Evolutionary conservation across 2,113 vertebrate species (phyloP).

Genomic region (Grantiella picta): DNA sequence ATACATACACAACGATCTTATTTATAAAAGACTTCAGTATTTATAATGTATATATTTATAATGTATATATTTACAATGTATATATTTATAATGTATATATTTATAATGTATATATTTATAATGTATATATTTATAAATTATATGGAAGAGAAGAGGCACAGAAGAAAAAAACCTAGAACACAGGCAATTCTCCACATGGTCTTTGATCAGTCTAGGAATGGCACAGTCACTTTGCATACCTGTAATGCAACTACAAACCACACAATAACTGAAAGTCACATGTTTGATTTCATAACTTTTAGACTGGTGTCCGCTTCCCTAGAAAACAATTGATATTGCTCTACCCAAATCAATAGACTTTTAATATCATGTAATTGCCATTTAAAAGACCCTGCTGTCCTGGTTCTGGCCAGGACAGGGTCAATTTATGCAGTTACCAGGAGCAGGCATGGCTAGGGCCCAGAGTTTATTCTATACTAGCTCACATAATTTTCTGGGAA

Average conservation of each 20-base stretch:
- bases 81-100: background rate
- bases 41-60: background rate
- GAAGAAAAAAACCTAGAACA: background rate
- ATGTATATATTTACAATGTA: background rate
- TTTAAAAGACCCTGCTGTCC: background rate
- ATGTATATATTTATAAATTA: background rate
- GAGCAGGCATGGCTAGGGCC: too few species aligned
- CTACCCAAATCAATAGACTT: background rate
- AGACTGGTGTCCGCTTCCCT: background rate
- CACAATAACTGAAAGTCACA: rapidly evolving
- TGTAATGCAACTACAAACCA: background rate
- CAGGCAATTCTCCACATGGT: background rate
- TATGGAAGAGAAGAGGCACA: background rate
- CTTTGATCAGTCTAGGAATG: background rate
- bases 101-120: background rate
- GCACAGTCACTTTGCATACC: background rate
- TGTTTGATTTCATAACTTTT: background rate
- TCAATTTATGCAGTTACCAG: background rate
- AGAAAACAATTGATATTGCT: background rate
- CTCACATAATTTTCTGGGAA: background rate
- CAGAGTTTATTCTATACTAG: background rate
- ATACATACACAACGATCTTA: background rate
- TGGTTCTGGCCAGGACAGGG: background rate
- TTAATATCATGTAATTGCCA: background rate
- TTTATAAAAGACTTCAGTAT: background rate